Evolutionary conservation across 2,797 vertebrate species (phyloP), one percentile per base, ranked within the genome.

Genomic region (Gallirallus australis): DNA sequence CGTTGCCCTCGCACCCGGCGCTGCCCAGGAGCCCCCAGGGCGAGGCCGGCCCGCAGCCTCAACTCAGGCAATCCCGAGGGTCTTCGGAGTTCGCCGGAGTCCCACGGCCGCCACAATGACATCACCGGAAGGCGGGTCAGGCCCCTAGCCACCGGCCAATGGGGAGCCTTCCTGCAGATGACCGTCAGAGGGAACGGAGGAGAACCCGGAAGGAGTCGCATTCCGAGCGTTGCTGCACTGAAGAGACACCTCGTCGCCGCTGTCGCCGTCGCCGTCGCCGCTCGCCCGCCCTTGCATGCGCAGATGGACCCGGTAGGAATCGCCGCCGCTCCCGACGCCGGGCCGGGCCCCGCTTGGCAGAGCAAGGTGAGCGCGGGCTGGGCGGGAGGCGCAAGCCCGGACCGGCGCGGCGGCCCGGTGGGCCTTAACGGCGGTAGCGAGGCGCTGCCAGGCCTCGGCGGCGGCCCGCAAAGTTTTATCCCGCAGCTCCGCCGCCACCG

Each of bases 221-320:
- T 6, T 37, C 2, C 11, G 27, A 10, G 33, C 20, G 8, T 5
- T 28, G 42, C 23, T 23, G 59, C 13, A 33, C 28, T 11, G 5
- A 11, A 3, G 6, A 23, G 14, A 18, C 12, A 5, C 2, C 8
- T 1, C 2, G 2, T 2, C 11, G 1, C 15, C 3, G 14, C 33
- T 5, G 54, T 10, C 21, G 23, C 33, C 9, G 16, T 2, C 21
- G 31, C 73, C n/a, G n/a, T n/a, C n/a, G n/a, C n/a, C 21, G n/a
- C 47, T 9, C 28, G 28, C 50, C 16, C 31, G 14, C 5, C 37
- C 1, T n/a, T 60, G 23, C 5, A 15, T 59, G 70, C 39, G 33
- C 42, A 75, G 15, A 98, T 98, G 98, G 98, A 98, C 40, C 97
- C 97, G 56, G 97, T 97, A 14, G 97, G 83, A 86, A 90, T 98